Evolutionary conservation across 1,140 invertebrate genomes (phyloP), one percentile per base, ranked within the genome.

Genomic region (Sminthurinus signatus): DNA sequence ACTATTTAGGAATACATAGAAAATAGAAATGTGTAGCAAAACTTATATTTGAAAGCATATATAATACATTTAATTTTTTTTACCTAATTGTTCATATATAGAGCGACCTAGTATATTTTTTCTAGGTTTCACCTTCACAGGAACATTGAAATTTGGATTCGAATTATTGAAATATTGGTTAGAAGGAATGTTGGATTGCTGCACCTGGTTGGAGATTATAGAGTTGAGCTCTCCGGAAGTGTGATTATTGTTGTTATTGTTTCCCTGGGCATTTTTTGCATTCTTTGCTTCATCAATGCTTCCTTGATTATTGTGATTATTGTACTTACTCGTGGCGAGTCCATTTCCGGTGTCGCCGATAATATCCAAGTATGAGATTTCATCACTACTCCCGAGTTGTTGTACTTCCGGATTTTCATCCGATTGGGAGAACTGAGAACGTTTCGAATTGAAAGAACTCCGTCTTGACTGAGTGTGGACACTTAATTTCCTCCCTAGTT

Each of bases 41-140:
- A n/a, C n/a, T n/a, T n/a, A n/a, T n/a, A n/a, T n/a, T n/a, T n/a
- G n/a, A n/a, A n/a, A n/a, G n/a, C n/a, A n/a, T n/a, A n/a, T n/a
- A n/a, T n/a, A n/a, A n/a, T n/a, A n/a, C n/a, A n/a, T n/a, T n/a
- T n/a, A n/a, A n/a, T n/a, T n/a, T n/a, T n/a, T n/a, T n/a, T n/a
- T n/a, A n/a, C n/a, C n/a, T 8, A 68, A 58, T 46, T 68, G 66
- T 28, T 64, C 60, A 44, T 64, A 68, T 2, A 62, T 62, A 21
- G 46, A 43, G 28, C 29, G 43, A 28, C 52, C 36, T 12, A 56
- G 21, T 36, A 56, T 56, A 42, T 56, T 56, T 21, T 23, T 36
- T 15, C 54, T 27, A 4, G 54, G 54, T 42, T 56, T 56, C 23
- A 54, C 29, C 12, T 54, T 54, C 5, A n/a, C n/a, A 19, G 54